Base-by-base conservation (phyloP, 2,888 invertebrate species). In the Hyles lineata region DNA sequence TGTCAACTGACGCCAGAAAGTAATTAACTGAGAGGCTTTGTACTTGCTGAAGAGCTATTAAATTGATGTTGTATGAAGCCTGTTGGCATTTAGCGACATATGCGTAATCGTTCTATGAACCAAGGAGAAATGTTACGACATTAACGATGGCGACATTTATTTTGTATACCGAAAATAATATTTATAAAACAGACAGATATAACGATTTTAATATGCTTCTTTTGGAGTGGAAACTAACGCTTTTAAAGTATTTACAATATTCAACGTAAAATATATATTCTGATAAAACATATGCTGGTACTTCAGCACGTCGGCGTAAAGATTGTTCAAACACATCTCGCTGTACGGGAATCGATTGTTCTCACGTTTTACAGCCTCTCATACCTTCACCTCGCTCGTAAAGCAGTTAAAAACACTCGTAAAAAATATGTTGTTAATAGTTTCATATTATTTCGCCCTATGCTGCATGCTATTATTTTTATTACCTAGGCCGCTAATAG, bases 321-420 rank as follows among this genome's bases (percentile, higher is more conserved):
- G 17, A 17, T 67, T 50, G 67, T 50, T 43, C 50, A 67, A 67
- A 67, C 23, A 67, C 21, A 67, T 67, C 43, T 50, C 23, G 50
- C 43, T 21, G 23, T 67, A 67, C 43, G 23, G 50, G 17, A 67
- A 67, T 67, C 67, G 67, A 67, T 67, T 50, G 63, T 43, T 67
- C 43, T 60, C 32, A 21, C 67, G 17, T 43, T 67, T 67, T 67
- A 67, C 67, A 67, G 63, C 9, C n/a, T 62, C 32, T 62, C 43
- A 21, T 11, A 15, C 21, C 35, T 23, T 17, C 35, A 63, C 63
- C 35, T 63, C 21, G 21, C 67, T 23, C 15, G 15, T 43, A 67
- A 11, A 35, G 35, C 35, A 43, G 23, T 50, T 55, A 55, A 55
- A 55, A 55, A 55, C 21, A 63, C 2, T 21, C 67, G 15, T 23